Evolutionary conservation across 2,888 invertebrate species (phyloP).

Genomic region (Ophion costatus): DNA sequence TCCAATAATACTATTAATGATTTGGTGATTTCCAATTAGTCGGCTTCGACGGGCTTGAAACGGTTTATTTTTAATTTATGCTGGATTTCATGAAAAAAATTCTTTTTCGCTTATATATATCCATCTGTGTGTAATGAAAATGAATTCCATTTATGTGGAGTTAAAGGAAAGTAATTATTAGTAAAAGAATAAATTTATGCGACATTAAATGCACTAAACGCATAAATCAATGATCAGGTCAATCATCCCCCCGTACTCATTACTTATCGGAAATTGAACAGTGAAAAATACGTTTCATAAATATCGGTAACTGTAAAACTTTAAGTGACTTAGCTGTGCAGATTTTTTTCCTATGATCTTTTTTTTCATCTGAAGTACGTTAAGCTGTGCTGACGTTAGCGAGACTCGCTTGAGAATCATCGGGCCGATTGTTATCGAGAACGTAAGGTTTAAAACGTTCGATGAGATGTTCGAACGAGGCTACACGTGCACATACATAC

Average conservation of each 20-base stretch:
- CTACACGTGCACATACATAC: neutral
- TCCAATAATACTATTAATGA: no score
- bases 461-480: neutral
- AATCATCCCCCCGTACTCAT: no score
- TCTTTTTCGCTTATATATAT: no score
- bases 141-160: neutral
- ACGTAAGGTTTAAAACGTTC: slow-evolving; percentile 12
- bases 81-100: no score
- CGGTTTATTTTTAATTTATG: no score
- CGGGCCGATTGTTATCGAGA: neutral
- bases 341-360: neutral
- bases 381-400: neutral
- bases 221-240: no score
- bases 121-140: no score
- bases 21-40: no score
- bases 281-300: neutral
- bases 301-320: neutral
- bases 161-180: neutral
- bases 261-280: neutral
- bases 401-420: slow-evolving; percentile 10
- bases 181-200: neutral
- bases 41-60: no score
- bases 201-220: neutral
- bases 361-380: neutral
- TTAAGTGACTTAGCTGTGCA: neutral